phyloP scores from a whole-genome alignment of 1,140 invertebrate genomes.

The Helicoverpa armigera region DNA sequence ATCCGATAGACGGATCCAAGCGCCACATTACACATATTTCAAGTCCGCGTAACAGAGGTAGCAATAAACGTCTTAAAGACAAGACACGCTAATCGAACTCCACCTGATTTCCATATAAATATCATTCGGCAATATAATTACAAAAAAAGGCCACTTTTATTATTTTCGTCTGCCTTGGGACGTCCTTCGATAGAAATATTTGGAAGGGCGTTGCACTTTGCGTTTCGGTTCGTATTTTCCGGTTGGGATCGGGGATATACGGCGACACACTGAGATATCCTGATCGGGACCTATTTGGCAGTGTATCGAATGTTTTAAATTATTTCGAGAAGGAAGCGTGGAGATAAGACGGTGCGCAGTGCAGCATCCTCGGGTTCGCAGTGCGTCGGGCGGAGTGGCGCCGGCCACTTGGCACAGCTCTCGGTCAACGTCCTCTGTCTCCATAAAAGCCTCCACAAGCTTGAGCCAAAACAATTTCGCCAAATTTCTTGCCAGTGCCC shows the following conservation, averaged over 20 bases:
- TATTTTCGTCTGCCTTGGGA: conserved; percentile 54
- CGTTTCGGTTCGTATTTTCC: conserved; percentile 33
- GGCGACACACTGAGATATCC: conserved; percentile 41
- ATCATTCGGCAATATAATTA: conserved; percentile 53
- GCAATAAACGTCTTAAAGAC: conserved; percentile 59
- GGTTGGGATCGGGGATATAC: conserved; percentile 27
- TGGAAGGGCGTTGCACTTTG: conserved; percentile 54
- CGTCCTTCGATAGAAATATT: conserved; percentile 54
- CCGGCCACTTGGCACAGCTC: conserved; percentile 80
- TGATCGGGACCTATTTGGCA: conserved; percentile 76
- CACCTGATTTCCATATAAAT: conserved; percentile 62
- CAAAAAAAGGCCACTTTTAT: conserved; percentile 44
- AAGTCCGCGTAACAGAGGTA: conserved; percentile 69
- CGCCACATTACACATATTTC: conserved; percentile 34
- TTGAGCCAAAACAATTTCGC: conserved; percentile 84
- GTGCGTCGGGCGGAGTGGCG: conserved; percentile 79
- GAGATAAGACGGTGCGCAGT: conserved; percentile 80
- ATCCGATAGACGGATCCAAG: conserved; percentile 28
- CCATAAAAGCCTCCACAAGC: conserved; percentile 80
- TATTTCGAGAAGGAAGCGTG: conserved; percentile 70
- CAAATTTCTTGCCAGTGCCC: conserved; percentile 81
- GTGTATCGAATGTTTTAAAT: conserved; percentile 73
- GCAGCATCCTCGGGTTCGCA: conserved; percentile 76
- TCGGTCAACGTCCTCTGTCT: conserved; percentile 79
- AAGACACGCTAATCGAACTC: conserved; percentile 61